phyloP scores from a whole-genome alignment of 23 tunicate genomes.

The Trididemnum miniatum region DNA sequence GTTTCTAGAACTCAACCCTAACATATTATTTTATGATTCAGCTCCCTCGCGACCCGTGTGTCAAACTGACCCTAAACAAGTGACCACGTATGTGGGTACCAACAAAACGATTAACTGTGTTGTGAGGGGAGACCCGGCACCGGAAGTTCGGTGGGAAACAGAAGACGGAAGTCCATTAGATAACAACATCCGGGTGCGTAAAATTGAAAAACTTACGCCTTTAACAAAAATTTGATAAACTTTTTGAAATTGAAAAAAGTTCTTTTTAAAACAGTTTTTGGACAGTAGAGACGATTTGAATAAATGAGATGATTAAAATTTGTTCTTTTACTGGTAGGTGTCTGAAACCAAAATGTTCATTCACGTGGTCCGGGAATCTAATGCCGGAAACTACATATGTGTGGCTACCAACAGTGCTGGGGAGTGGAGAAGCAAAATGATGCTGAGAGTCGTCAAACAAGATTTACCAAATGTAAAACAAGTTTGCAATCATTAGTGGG shows the following conservation, averaged over 20 bases:
- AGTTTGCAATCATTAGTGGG: too few relatives aligned
- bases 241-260: too few relatives aligned
- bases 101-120: slow-evolving; percentile 75
- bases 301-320: too few relatives aligned
- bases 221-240: too few relatives aligned
- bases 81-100: slow-evolving; percentile 81
- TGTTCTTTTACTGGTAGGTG: slow-evolving; percentile 37
- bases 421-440: slow-evolving; percentile 67
- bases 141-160: slow-evolving; percentile 67
- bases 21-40: too few relatives aligned
- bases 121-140: slow-evolving; percentile 70
- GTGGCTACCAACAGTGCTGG: slow-evolving; percentile 77
- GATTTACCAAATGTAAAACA: slow-evolving; percentile 59
- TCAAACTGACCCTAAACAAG: slow-evolving; percentile 68
- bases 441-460: slow-evolving; percentile 54
- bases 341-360: slow-evolving; percentile 46
- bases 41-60: slow-evolving; percentile 55
- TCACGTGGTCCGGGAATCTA: slow-evolving; percentile 35
- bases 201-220: too few relatives aligned
- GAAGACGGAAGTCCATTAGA: slow-evolving; percentile 55
- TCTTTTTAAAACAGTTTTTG: too few relatives aligned
- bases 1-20: too few relatives aligned
- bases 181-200: slow-evolving; percentile 55
- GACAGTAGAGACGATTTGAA: too few relatives aligned
- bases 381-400: slow-evolving; percentile 76